Percentiles rank a stretch among this genome's conserved stretches.
Conservation (phyloP, 2,113 vertebrate genomes). For the Opisthocomus hoazin region DNA sequence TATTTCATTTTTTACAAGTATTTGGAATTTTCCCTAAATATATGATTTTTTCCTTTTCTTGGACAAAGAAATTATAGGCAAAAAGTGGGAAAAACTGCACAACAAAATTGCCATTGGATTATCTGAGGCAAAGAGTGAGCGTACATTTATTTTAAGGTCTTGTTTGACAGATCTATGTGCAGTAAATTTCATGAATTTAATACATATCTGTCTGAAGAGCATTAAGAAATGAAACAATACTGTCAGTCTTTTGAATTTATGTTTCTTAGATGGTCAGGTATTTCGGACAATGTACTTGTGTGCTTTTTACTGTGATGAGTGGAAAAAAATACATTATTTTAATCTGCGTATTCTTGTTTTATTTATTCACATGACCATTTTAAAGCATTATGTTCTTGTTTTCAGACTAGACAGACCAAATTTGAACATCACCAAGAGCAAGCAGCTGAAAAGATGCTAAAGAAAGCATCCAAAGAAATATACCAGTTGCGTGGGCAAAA, state of each 20-base stretch:
- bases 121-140: neutral
- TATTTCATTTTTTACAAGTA: neutral
- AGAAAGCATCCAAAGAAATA: slow-evolving; percentile 94
- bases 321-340: neutral
- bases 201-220: neutral
- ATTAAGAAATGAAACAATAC: neutral
- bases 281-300: neutral
- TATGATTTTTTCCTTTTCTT: neutral
- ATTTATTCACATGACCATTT: neutral
- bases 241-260: neutral
- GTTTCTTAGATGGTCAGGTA: neutral
- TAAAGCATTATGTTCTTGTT: neutral
- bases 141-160: neutral
- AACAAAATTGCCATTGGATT: neutral
- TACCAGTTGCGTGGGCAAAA: slow-evolving; percentile 91
- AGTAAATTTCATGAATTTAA: neutral
- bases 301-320: neutral
- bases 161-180: neutral
- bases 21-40: neutral
- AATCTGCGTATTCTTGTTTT: neutral
- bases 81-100: neutral
- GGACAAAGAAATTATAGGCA: neutral
- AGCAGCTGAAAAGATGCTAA: slow-evolving; percentile 90
- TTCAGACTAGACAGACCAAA: slow-evolving; percentile 89
- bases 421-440: slow-evolving; percentile 93